These are phyloP conservation scores for Holocentrus rufus DNA, from an alignment of 2,797 vertebrate genomes.

Conservation along the genomic window DNA sequence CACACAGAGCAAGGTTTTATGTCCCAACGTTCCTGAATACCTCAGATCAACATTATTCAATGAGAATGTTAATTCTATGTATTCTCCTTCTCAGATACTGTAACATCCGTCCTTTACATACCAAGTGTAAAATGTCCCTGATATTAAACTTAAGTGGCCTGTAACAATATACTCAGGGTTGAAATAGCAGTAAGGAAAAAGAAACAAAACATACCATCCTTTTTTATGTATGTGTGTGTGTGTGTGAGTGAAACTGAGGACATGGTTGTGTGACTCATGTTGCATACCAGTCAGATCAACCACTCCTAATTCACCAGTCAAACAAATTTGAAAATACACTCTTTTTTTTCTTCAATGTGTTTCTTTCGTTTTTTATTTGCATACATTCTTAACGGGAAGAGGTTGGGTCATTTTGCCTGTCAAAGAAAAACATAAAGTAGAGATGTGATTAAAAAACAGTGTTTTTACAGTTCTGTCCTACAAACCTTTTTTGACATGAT, in stretches of 20 bases:
- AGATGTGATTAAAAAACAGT: no score
- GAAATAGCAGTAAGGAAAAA: conserved; percentile 15
- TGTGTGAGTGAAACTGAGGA: conserved; percentile 24
- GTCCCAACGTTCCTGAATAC: conserved; percentile 23
- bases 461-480: no score
- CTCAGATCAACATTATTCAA: conserved; percentile 25
- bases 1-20: conserved; percentile 10
- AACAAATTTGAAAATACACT: conserved; percentile 18
- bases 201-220: conserved; percentile 5
- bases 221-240: conserved; percentile 35
- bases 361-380: no score
- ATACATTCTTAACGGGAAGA: not conserved
- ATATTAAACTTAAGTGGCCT: conserved; percentile 39
- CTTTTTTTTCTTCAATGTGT: not conserved
- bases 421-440: no score
- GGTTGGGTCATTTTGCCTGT: not conserved
- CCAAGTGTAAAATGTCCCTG: conserved; percentile 30
- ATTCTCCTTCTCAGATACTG: conserved; percentile 37
- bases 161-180: conserved; percentile 61
- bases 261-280: conserved; percentile 26
- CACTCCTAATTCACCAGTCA: conserved; percentile 53
- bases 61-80: conserved; percentile 1
- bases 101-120: conserved; percentile 7
- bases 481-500: no score
- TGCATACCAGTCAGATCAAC: conserved; percentile 28